Base-by-base conservation (phyloP, 2,113 vertebrate genomes). In the Promerops cafer region DNA sequence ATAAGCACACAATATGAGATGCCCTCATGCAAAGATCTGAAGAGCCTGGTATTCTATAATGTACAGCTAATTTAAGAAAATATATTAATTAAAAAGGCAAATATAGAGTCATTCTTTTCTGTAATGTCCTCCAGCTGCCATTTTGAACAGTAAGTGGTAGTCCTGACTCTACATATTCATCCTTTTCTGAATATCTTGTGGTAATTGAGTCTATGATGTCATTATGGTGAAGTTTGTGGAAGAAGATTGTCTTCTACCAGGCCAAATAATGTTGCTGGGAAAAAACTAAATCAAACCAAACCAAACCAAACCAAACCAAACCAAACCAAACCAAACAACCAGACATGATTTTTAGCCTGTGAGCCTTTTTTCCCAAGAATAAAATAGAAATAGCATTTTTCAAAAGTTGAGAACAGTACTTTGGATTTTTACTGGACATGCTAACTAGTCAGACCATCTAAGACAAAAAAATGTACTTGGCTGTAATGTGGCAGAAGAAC, bases 261-360 rank as follows among this genome's bases (percentile, higher is more conserved):
- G 13, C 6, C 12, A 83, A 56, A 80, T 23, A 76, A 47, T 52
- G 39, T 16, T 56, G 11, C n/a, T 57, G 37, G 16, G 2, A 0
- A 2, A 21, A 42, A 75, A 56, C 88, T 54, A 54, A 70, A 35
- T 4, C 22, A 26, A 10, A 33, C 17, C 17, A 20, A 39, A 57
- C 4, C 13, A 15, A 27, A 33, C 10, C 2, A 27, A n/a, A 45
- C 4, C 9, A 31, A 39, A 14, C 11, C 7, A 13, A 37, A 13
- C 15, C 13, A 8, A 26, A 42, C n/a, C n/a, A 6, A 7, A 15
- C 3, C 5, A 7, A 45, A 20, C 5, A 45, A 20, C 5, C 1
- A 82, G 21, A 42, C 9, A 50, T 23, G 2, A 16, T 35, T 68
- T 86, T 87, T 81, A 45, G 14, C 31, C 20, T 4, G 6, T n/a